Evolutionary conservation across 1,140 invertebrate genomes (phyloP).

Genomic region (Tetramorium parvispinum): DNA sequence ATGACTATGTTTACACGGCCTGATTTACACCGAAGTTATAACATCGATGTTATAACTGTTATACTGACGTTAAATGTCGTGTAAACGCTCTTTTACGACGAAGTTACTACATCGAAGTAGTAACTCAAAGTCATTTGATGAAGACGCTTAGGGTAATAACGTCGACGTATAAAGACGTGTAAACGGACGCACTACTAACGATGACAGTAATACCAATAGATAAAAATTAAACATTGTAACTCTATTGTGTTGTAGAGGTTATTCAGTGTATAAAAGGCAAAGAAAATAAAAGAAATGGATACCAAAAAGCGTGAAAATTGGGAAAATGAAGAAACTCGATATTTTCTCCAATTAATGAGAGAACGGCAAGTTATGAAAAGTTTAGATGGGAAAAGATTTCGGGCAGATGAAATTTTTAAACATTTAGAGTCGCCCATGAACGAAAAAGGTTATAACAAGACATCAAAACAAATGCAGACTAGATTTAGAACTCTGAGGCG

Average conservation of each 20-base stretch:
- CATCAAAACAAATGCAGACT: constrained; percentile 4
- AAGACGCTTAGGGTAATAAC: neutral
- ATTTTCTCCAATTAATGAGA: constrained; percentile 12
- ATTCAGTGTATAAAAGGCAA: neutral
- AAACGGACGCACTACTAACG: neutral
- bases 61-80: neutral
- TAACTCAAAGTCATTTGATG: neutral
- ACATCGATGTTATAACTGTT: constrained; percentile 3
- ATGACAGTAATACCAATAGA: neutral
- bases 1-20: neutral
- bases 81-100: neutral
- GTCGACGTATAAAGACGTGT: constrained; percentile 4
- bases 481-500: constrained; percentile 7
- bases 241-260: no score
- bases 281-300: neutral
- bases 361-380: neutral
- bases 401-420: neutral
- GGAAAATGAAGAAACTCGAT: constrained; percentile 9
- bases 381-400: neutral
- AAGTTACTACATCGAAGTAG: neutral
- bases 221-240: neutral
- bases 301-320: neutral
- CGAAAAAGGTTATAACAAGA: neutral
- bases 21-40: neutral
- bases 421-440: neutral